Percentiles rank a stretch among this genome's conserved stretches.
Evolutionary conservation across 2,113 vertebrate genomes (phyloP).

Genomic region (Mobula hypostoma): DNA sequence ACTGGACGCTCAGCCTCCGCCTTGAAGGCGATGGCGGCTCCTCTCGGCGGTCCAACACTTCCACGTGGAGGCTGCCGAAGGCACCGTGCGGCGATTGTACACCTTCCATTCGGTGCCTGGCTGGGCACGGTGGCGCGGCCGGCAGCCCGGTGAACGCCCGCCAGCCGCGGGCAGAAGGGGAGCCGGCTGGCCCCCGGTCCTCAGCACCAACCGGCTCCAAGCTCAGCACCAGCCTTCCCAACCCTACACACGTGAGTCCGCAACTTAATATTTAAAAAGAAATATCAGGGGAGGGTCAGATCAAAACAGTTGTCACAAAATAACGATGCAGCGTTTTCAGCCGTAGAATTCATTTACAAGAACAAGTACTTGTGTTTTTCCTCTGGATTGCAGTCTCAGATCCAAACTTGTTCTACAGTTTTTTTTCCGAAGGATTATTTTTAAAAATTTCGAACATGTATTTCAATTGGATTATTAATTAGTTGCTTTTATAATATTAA

Average conservation of each 20-base stretch:
- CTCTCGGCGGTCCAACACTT: background rate
- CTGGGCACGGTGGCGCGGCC: background rate
- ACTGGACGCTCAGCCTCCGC: background rate
- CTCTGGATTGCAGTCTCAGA: too few species aligned
- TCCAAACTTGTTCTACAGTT: too few species aligned
- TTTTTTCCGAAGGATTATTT: background rate
- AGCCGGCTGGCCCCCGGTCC: background rate
- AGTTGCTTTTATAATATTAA: background rate
- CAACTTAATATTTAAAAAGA: background rate
- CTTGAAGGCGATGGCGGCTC: background rate
- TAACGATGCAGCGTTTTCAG: background rate
- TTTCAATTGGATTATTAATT: background rate
- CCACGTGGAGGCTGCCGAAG: background rate
- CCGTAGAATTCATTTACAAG: background rate
- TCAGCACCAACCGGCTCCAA: background rate
- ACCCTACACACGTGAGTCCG: background rate
- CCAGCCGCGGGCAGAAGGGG: background rate
- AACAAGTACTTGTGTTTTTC: too few species aligned
- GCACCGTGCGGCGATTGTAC: background rate
- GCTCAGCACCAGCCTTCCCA: background rate
- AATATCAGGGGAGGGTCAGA: too few species aligned
- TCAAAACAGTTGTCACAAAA: background rate
- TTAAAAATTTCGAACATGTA: background rate
- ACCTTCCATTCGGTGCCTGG: background rate
- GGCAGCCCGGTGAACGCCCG: background rate